A percentile compares a stretch with the other conserved stretches of the same genome.
Evolutionary conservation across 2,113 vertebrate genomes (phyloP).

Genomic region (Leiothrix lutea): DNA sequence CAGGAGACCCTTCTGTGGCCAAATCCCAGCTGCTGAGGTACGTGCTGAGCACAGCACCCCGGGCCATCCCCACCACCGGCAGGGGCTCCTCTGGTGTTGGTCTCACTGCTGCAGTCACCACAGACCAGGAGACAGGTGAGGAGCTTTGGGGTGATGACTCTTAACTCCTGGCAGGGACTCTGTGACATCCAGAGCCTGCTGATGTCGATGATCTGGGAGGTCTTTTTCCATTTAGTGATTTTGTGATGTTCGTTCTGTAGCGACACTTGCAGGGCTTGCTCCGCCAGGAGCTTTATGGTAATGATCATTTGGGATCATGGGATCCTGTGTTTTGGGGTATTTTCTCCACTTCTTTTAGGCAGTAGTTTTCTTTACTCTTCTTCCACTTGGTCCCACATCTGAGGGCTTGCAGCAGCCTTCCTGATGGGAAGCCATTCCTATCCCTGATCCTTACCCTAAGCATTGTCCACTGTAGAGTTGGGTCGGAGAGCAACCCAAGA

Average conservation of each 20-base stretch:
- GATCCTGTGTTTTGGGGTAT: not conserved
- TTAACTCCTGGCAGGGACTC: not conserved
- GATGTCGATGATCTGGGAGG: fast-evolving
- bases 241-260: not conserved
- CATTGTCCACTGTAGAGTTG: not conserved
- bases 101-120: constrained; percentile 93
- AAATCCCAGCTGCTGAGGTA: constrained; percentile 97
- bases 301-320: fast-evolving
- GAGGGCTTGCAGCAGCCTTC: not conserved
- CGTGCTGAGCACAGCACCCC: constrained; percentile 88
- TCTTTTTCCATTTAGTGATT: not conserved
- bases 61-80: constrained; percentile 93
- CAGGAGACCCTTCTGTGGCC: constrained; percentile 95
- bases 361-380: not conserved
- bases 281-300: not conserved
- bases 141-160: fast-evolving
- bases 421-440: not conserved
- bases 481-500: not conserved
- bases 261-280: not conserved
- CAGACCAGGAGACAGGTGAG: constrained; percentile 94
- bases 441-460: not conserved
- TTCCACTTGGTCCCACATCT: not conserved
- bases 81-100: constrained; percentile 96
- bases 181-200: not conserved
- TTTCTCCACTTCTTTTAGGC: not conserved